Evolutionary conservation across 2,113 vertebrate species (phyloP).

Genomic region (Panurus biarmicus): DNA sequence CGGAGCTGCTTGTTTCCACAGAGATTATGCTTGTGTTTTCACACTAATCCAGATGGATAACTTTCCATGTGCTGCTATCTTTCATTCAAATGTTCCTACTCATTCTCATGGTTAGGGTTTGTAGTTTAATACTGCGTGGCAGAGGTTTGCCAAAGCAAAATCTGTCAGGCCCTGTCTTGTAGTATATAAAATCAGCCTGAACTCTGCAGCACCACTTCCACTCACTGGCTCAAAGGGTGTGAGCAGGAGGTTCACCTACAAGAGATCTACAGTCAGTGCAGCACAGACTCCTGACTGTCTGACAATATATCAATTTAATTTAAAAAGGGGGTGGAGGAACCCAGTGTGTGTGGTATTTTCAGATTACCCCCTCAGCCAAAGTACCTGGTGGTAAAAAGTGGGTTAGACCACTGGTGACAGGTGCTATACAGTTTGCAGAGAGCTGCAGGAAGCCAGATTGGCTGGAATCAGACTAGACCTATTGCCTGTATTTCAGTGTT

Average conservation of each 20-base stretch:
- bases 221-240: not conserved
- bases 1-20: constrained; percentile 31
- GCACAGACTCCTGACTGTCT: not conserved
- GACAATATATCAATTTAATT: not conserved
- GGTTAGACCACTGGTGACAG: not conserved
- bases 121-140: not conserved
- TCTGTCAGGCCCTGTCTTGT: not conserved
- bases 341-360: not conserved
- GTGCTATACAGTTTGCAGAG: not conserved
- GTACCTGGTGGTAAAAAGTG: not conserved
- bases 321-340: fast-evolving
- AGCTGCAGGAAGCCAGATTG: not conserved
- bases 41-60: constrained; percentile 49
- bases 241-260: not conserved
- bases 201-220: not conserved
- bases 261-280: not conserved
- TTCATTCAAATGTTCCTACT: constrained; percentile 8
- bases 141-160: not conserved
- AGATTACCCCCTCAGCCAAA: not conserved
- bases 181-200: not conserved
- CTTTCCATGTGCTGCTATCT: constrained; percentile 42
- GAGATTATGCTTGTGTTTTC: constrained; percentile 38
- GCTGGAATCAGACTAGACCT: not conserved
- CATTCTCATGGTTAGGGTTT: not conserved
- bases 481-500: not conserved